These are phyloP conservation scores for Thalassophryne amazonica DNA, from an alignment of 2,797 vertebrate genomes.

Conservation along the genomic window DNA sequence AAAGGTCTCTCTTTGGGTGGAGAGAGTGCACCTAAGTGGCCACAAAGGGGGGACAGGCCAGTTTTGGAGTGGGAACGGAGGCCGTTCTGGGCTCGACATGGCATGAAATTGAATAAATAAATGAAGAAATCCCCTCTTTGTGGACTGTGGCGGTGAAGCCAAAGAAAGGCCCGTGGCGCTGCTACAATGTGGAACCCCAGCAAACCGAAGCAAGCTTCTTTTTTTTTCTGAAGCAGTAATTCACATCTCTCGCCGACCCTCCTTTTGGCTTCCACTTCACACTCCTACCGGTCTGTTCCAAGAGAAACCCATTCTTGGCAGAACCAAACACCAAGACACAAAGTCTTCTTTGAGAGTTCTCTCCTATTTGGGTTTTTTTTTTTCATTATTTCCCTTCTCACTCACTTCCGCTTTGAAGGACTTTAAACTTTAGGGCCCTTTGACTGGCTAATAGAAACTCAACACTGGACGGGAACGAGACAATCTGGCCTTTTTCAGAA, in stretches of 20 bases:
- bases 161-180: conserved; percentile 80
- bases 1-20: conserved; percentile 51
- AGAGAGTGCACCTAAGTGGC: conserved; percentile 44
- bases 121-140: conserved; percentile 84
- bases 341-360: conserved; percentile 92
- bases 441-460: conserved; percentile 76
- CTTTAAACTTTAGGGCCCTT: conserved; percentile 85
- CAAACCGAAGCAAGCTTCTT: conserved; percentile 58
- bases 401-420: conserved; percentile 87
- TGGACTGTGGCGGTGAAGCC: conserved; percentile 76
- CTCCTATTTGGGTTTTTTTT: conserved; percentile 68
- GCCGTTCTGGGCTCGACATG: conserved; percentile 74
- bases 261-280: conserved; percentile 39
- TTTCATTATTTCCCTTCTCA: conserved; percentile 21
- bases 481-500: conserved; percentile 26
- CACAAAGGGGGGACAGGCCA: conserved; percentile 63
- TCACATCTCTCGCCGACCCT: conserved; percentile 74
- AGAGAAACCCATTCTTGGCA: conserved; percentile 64
- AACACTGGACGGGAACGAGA: conserved; percentile 35
- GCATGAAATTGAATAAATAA: conserved; percentile 87
- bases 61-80: conserved; percentile 64
- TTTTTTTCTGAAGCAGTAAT: conserved; percentile 78
- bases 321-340: conserved; percentile 74
- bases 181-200: conserved; percentile 66
- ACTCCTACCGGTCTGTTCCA: conserved; percentile 57